These are phyloP conservation scores for Acanthaster planci DNA, from an alignment of 35 echinoderm and acorn worm genomes.

Conservation along the genomic window DNA sequence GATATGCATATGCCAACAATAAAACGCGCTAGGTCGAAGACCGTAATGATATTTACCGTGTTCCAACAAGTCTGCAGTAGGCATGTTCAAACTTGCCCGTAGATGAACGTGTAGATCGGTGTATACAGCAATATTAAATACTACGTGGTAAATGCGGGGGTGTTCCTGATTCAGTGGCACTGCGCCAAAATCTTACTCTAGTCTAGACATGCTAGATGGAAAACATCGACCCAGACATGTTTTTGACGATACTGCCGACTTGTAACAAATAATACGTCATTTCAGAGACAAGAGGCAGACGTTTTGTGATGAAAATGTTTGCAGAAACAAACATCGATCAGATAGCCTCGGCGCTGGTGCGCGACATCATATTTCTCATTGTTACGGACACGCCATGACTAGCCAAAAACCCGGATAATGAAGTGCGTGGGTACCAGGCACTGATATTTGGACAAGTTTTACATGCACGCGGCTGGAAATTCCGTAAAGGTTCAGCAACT, in stretches of 20 bases:
- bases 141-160: neutral
- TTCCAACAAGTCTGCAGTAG: slow-evolving; percentile 25
- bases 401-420: no score
- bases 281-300: slow-evolving; percentile 1
- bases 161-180: slow-evolving; percentile 7
- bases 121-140: neutral
- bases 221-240: slow-evolving; percentile 13
- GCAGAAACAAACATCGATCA: no score
- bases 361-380: no score
- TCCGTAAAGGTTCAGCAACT: no score
- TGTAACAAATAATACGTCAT: slow-evolving; percentile 25
- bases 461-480: no score
- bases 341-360: no score
- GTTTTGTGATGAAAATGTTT: neutral
- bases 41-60: slow-evolving; percentile 27
- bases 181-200: slow-evolving; percentile 17
- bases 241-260: slow-evolving; percentile 11
- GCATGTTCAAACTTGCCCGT: slow-evolving; percentile 23
- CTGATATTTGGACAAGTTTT: no score
- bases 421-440: no score
- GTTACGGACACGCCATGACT: no score
- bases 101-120: slow-evolving; percentile 23
- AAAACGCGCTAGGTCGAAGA: slow-evolving; percentile 17
- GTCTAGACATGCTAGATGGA: slow-evolving; percentile 25
- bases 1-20: slow-evolving; percentile 14